phyloP scores from a whole-genome alignment of 30 jellyfish, hydroid and myxozoan genomes.

The Hydra vulgaris region DNA sequence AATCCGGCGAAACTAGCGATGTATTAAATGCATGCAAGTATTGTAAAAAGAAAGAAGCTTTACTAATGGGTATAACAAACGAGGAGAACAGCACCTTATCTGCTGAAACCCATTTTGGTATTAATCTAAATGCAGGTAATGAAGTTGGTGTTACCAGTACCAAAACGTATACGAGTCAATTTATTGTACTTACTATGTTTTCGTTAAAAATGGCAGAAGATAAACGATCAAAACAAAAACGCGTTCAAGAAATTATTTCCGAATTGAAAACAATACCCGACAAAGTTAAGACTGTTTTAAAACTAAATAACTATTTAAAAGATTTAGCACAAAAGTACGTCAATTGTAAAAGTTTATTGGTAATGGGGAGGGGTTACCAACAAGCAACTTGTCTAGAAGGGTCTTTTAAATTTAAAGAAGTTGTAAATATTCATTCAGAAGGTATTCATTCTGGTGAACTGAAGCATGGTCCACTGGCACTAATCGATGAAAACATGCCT shows the following conservation, averaged over 20 bases:
- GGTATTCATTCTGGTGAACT: conserved; percentile 99
- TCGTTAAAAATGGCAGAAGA: conserved; percentile 98
- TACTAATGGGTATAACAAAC: conserved; percentile 87
- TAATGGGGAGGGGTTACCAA: conserved; percentile 96
- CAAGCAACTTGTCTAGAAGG: conserved; percentile 96
- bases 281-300: conserved; percentile 58
- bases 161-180: conserved; percentile 98
- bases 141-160: conserved; percentile 99
- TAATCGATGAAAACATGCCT: conserved; percentile 97
- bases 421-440: conserved; percentile 97
- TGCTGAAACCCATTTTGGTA: conserved; percentile 97
- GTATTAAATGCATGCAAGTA: conserved; percentile 86
- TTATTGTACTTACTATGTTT: conserved; percentile 70
- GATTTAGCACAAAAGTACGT: conserved; percentile 56
- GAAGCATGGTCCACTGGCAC: conserved; percentile 99
- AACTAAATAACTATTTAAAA: conserved; percentile 57
- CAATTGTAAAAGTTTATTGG: conserved; percentile 62
- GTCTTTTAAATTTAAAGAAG: conserved; percentile 89
- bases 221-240: conserved; percentile 71
- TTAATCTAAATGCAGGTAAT: conserved; percentile 97
- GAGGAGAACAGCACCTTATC: conserved; percentile 94
- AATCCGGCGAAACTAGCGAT: conserved; percentile 99
- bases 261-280: conserved; percentile 80
- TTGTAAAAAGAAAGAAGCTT: conserved; percentile 90
- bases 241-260: conserved; percentile 60